These are phyloP conservation scores for Cyanistes caeruleus DNA, from an alignment of 2,113 vertebrate species.

Conservation along the genomic window DNA sequence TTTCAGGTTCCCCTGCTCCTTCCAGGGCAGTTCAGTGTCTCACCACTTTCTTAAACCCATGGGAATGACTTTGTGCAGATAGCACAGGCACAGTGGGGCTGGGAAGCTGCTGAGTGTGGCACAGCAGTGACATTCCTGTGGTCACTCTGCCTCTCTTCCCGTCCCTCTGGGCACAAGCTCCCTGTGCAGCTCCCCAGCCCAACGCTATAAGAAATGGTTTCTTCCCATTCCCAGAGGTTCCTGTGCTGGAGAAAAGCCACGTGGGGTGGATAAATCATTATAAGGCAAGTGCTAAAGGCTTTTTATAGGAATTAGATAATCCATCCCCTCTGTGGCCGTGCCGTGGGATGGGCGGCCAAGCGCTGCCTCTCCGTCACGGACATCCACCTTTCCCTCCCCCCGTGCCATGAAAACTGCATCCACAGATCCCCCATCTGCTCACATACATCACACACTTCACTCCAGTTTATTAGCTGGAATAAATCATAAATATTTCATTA, in stretches of 20 bases:
- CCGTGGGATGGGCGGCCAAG: not conserved
- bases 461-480: slow-evolving; percentile 93
- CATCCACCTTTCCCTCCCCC: not conserved
- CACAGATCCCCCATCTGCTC: slow-evolving; percentile 88
- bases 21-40: not conserved
- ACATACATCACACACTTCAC: slow-evolving; percentile 89
- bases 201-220: accelerated
- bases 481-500: slow-evolving; percentile 96
- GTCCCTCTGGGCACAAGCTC: not conserved
- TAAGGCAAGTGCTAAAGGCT: not conserved
- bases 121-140: not conserved
- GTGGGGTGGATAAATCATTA: not conserved
- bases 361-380: not conserved
- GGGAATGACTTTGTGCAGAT: not conserved
- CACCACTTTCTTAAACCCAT: not conserved
- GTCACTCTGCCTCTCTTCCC: not conserved
- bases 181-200: not conserved
- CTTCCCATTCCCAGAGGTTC: not conserved
- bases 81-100: not conserved
- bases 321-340: not conserved
- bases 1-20: not conserved
- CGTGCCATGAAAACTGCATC: slow-evolving; percentile 50
- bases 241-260: not conserved
- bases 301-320: not conserved
- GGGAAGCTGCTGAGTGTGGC: not conserved